Evolutionary conservation across 2,888 invertebrate species (phyloP), one percentile per base, ranked within the genome.

Genomic region (Eulithis testata): DNA sequence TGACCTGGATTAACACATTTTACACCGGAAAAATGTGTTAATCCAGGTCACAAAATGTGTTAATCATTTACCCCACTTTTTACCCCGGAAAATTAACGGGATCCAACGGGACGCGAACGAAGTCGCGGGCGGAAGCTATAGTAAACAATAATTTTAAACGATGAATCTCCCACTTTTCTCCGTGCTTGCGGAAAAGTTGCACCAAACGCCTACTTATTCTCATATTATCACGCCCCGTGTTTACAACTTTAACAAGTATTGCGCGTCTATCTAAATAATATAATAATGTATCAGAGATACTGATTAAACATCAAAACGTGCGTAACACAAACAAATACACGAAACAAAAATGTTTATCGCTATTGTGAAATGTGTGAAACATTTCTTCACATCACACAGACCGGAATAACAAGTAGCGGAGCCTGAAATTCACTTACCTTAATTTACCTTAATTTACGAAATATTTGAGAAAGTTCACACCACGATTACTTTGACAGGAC

Each of bases 341-440:
- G 14, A 12, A 7, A 21, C 54, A 40, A 21, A 54, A 54, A 40
- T 21, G 37, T 54, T 21, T 53, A 11, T 14, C 50, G 31, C 56
- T 21, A 60, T 49, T 53, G 21, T 53, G 61, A 57, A 54, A 60
- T 56, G 47, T 54, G 53, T 54, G 58, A 45, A 36, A 53, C 49
- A 59, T 58, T 57, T 58, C 12, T 27, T 43, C 11, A 53, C 54
- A 52, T 59, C 36, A 56, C 31, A 44, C 40, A 44, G 58, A 43
- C 54, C 51, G 47, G 60, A 58, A 65, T 63, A 63, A 50, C 43
- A 68, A 65, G 56, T 53, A 51, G 27, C 7, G 27, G 5, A 43
- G 31, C 14, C 45, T 21, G 11, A 40, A 49, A 57, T 50, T 54
- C 36, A n/a, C n/a, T n/a, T n/a, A n/a, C n/a, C n/a, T n/a, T n/a